Percentiles rank a stretch among this genome's conserved stretches.
Evolutionary conservation across 2,797 vertebrate species (phyloP).

Genomic region (Coregonus sp.): DNA sequence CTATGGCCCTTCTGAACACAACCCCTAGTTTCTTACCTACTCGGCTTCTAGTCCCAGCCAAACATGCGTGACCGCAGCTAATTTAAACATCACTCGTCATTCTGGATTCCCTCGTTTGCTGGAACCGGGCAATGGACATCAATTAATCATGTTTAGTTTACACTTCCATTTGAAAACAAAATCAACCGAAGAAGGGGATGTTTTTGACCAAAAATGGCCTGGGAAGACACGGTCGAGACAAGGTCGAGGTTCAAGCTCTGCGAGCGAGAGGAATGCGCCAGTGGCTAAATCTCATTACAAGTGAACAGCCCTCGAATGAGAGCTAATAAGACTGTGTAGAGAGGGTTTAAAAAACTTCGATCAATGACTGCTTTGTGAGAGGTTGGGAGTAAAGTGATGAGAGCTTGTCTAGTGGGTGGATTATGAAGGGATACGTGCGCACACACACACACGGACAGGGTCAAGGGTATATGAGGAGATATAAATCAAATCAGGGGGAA

Average conservation of each 20-base stretch:
- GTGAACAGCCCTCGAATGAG: background rate
- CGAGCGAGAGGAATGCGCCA: slow-evolving; percentile 23
- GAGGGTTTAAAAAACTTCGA: background rate
- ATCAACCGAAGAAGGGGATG: slow-evolving; percentile 34
- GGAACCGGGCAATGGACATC: background rate
- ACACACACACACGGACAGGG: background rate
- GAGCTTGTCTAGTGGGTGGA: background rate
- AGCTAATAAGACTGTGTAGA: background rate
- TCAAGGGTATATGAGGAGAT: background rate
- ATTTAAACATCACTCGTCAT: background rate
- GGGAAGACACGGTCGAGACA: slow-evolving; percentile 27
- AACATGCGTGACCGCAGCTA: too few species aligned
- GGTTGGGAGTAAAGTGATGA: background rate
- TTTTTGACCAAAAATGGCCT: slow-evolving; percentile 78
- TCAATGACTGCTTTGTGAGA: background rate
- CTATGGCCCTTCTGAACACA: too few species aligned
- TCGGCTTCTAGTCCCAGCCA: too few species aligned
- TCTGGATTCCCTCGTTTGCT: background rate
- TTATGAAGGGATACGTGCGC: background rate
- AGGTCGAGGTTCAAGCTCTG: slow-evolving; percentile 17
- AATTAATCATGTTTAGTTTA: slow-evolving; percentile 27
- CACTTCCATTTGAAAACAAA: slow-evolving; percentile 5
- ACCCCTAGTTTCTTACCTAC: too few species aligned
- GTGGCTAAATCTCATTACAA: slow-evolving; percentile 27
- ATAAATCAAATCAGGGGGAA: background rate